Evolutionary conservation across 1,140 invertebrate genomes (phyloP).

Genomic region (Polyergus mexicanus): DNA sequence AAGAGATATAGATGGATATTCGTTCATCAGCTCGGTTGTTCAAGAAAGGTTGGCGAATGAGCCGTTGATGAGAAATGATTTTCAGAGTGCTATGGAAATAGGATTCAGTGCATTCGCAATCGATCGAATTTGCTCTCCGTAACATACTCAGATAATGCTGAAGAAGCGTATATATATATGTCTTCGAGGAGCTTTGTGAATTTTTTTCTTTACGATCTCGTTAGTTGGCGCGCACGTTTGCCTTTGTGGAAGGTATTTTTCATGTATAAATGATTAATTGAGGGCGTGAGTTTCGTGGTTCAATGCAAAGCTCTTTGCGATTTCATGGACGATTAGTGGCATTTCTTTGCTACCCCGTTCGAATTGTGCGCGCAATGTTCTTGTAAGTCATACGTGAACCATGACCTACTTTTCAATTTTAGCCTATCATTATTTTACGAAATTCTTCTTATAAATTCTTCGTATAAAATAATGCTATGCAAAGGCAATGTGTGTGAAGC

Average conservation of each 20-base stretch:
- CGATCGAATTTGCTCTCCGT: conserved; percentile 1
- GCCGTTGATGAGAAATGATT: neutral
- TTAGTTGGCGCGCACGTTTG: neutral
- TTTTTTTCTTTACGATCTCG: neutral
- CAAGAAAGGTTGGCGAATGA: neutral
- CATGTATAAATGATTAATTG: conserved; percentile 33
- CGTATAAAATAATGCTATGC: neutral
- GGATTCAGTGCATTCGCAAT: neutral
- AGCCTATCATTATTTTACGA: neutral
- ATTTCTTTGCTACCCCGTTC: neutral
- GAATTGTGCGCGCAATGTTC: neutral
- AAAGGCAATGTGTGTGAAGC: neutral
- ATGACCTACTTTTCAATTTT: conserved; percentile 11
- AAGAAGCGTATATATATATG: neutral
- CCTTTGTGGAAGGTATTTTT: neutral
- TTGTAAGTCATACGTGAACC: neutral
- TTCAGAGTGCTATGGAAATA: conserved; percentile 9
- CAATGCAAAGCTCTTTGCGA: neutral
- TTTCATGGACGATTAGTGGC: conserved; percentile 20
- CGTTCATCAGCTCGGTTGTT: neutral
- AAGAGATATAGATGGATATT: neutral
- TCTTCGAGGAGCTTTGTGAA: neutral
- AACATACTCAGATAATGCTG: neutral
- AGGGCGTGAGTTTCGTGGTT: neutral
- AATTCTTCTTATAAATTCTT: too few relatives aligned